phyloP scores from a whole-genome alignment of 2,888 invertebrate genomes.

The Pardosa pseudoannulata region DNA sequence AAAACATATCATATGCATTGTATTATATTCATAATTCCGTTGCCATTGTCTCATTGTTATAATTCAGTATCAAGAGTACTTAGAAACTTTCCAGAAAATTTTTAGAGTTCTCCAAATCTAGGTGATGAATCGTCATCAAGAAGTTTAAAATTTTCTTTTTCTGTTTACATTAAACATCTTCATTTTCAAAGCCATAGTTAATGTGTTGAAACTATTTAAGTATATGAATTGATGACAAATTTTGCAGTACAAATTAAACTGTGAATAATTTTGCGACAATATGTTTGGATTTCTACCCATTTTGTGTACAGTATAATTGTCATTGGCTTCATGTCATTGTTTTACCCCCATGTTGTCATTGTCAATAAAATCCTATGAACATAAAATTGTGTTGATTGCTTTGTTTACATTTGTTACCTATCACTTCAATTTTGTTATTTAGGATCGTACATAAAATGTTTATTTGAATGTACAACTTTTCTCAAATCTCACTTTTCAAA shows the following conservation, averaged over 20 bases:
- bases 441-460: too few species aligned
- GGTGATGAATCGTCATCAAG: too few species aligned
- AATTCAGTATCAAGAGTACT: neutral
- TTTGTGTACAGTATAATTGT: neutral
- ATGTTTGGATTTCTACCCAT: neutral
- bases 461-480: too few species aligned
- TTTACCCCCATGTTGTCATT: neutral
- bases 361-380: neutral
- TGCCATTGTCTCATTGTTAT: conserved; percentile 12
- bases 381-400: too few species aligned
- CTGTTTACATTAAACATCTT: too few species aligned
- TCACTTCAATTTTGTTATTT: too few species aligned
- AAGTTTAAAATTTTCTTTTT: too few species aligned
- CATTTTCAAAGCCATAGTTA: neutral
- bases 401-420: too few species aligned
- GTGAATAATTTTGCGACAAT: neutral
- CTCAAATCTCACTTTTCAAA: too few species aligned
- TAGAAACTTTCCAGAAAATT: too few species aligned
- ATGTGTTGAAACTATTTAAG: neutral
- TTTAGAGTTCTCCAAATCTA: too few species aligned
- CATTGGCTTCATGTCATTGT: neutral
- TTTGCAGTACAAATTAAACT: conserved; percentile 7
- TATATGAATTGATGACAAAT: neutral
- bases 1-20: conserved; percentile 62
- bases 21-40: conserved; percentile 45